phyloP scores from a whole-genome alignment of 2,888 invertebrate genomes.

The Pollenia labialis region DNA sequence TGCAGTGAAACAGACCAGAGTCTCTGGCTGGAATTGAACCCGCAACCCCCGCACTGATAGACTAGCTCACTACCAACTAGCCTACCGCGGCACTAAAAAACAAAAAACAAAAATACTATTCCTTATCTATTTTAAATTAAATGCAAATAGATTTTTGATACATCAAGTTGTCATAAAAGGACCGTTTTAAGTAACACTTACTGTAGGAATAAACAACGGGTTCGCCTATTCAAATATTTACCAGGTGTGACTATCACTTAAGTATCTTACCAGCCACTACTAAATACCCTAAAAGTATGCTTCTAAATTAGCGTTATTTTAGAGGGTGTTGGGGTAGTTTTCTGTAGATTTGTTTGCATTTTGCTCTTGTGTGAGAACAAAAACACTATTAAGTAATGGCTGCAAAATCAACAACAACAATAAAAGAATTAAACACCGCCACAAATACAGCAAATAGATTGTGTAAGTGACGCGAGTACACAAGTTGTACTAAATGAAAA shows the following conservation, averaged over 20 bases:
- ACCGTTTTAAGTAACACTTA: too few relatives aligned
- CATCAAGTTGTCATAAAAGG: too few relatives aligned
- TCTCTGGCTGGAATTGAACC: too few relatives aligned
- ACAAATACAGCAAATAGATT: constrained; percentile 21
- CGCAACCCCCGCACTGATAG: too few relatives aligned
- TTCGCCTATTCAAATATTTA: too few relatives aligned
- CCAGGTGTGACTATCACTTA: neutral
- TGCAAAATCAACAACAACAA: neutral
- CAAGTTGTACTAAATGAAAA: constrained; percentile 7
- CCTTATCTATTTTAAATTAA: too few relatives aligned
- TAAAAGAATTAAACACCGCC: neutral
- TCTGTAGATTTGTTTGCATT: neutral
- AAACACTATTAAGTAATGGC: neutral
- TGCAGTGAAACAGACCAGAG: too few relatives aligned
- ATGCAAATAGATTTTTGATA: too few relatives aligned
- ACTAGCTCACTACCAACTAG: too few relatives aligned
- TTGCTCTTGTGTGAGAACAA: neutral
- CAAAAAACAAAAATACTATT: too few relatives aligned
- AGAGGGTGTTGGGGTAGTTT: neutral
- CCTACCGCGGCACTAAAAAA: too few relatives aligned
- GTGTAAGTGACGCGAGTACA: neutral
- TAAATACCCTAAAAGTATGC: constrained; percentile 52
- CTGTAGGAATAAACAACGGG: too few relatives aligned
- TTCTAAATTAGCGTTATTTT: constrained; percentile 45
- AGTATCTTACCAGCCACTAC: constrained; percentile 45